Percentiles rank a stretch among this genome's conserved stretches.
Conservation (phyloP, 2,888 invertebrate species). For the Neocrepidodera transversa region DNA sequence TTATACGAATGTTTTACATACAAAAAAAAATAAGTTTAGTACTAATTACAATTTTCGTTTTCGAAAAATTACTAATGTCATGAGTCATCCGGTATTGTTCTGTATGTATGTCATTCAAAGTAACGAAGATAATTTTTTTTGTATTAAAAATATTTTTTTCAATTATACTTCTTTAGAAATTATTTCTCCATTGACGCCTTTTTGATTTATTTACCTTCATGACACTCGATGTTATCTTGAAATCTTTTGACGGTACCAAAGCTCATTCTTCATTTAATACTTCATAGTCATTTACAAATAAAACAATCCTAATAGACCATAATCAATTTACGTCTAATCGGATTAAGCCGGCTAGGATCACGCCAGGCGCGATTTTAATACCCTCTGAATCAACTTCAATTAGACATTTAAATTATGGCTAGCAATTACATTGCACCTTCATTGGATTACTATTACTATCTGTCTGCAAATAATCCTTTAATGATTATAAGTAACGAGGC, state of each 20-base stretch:
- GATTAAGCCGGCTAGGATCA: conserved; percentile 27
- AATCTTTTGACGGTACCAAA: neutral
- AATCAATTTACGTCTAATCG: conserved; percentile 29
- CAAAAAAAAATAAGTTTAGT: too few relatives aligned
- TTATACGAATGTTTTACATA: too few relatives aligned
- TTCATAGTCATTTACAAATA: conserved; percentile 8
- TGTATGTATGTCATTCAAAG: too few relatives aligned
- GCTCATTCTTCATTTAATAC: neutral
- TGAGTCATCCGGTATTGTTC: too few relatives aligned
- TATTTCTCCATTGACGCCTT: neutral
- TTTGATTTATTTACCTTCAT: neutral
- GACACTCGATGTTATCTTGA: conserved; percentile 1
- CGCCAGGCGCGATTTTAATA: conserved; percentile 25
- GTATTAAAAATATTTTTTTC: too few relatives aligned
- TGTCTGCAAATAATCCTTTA: neutral
- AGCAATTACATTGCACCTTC: conserved; percentile 14
- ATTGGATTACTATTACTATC: neutral
- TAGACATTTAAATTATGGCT: conserved; percentile 30
- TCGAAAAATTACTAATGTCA: too few relatives aligned
- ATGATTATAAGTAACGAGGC: neutral
- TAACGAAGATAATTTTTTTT: too few relatives aligned
- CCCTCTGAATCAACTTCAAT: conserved; percentile 29
- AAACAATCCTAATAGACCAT: conserved; percentile 16
- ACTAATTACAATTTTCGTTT: too few relatives aligned
- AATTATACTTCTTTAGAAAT: too few relatives aligned